These are phyloP conservation scores for Brachirus orientalis DNA, from an alignment of 2,113 vertebrate species.

Conservation along the genomic window DNA sequence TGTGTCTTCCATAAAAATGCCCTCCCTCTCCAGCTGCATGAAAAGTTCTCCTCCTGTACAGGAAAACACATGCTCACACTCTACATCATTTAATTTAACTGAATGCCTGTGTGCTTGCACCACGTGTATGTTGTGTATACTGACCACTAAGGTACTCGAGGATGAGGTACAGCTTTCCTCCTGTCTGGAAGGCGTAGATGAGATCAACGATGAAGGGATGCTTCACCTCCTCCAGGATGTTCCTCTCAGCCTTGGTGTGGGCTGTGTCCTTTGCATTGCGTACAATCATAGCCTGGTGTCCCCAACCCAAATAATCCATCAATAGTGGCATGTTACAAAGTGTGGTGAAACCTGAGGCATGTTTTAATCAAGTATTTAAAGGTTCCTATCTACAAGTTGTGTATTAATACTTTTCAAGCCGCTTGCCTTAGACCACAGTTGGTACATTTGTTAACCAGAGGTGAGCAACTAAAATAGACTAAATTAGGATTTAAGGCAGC, in stretches of 20 bases:
- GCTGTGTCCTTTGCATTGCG: conserved; percentile 99
- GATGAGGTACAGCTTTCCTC: conserved; percentile 99
- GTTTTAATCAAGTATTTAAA: no score
- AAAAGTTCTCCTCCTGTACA: conserved; percentile 85
- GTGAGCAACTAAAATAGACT: no score
- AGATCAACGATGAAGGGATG: conserved; percentile 99
- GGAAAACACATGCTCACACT: not conserved
- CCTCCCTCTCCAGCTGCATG: conserved; percentile 90
- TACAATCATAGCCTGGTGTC: conserved; percentile 95
- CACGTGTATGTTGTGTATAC: conserved; percentile 40
- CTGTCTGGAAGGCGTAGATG: conserved; percentile 99
- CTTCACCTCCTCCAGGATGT: conserved; percentile 99
- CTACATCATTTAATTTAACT: not conserved
- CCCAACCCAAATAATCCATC: not conserved
- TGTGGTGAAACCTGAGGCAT: not conserved
- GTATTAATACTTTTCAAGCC: no score
- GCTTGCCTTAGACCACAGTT: no score
- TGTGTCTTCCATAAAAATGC: conserved; percentile 99
- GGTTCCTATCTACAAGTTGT: no score
- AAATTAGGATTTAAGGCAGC: no score
- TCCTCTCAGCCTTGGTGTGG: conserved; percentile 98
- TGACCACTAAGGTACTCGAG: conserved; percentile 99
- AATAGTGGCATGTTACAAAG: not conserved
- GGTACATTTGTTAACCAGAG: no score
- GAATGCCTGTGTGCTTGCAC: not conserved